These are phyloP conservation scores for Podarcis siculus DNA, from an alignment of 2,797 vertebrate genomes.

Conservation along the genomic window DNA sequence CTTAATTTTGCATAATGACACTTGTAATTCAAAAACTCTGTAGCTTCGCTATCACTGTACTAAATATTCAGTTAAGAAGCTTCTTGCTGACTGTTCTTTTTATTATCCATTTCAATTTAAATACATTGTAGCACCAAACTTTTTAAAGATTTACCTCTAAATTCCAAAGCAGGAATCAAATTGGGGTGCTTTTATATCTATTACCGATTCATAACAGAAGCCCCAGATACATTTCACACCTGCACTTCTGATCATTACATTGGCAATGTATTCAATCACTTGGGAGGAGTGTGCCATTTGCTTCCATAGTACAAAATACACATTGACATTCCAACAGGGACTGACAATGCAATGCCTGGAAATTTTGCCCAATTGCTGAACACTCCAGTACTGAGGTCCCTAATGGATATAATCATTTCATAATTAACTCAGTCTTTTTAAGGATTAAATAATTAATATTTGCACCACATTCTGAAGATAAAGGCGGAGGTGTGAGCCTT, in stretches of 20 bases:
- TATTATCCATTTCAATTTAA: not conserved
- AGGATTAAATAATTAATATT: constrained; percentile 28
- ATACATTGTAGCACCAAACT: not conserved
- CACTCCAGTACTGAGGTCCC: not conserved
- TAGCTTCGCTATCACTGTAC: not conserved
- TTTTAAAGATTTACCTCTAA: not conserved
- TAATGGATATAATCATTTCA: constrained; percentile 13
- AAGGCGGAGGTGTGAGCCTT: not conserved
- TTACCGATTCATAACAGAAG: not conserved
- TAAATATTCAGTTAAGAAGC: not conserved
- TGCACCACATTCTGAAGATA: not conserved
- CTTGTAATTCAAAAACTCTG: too few species aligned
- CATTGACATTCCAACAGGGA: not conserved
- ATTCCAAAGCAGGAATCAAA: not conserved
- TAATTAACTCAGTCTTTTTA: constrained; percentile 26
- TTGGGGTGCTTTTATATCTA: not conserved
- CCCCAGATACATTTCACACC: not conserved
- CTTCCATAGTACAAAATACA: not conserved
- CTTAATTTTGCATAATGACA: not conserved
- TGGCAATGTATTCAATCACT: not conserved
- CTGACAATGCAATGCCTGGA: constrained; percentile 32
- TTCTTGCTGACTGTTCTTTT: not conserved
- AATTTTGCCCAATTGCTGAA: constrained; percentile 19
- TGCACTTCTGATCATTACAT: not conserved
- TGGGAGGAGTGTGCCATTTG: not conserved